Evolutionary conservation across 2,888 invertebrate species (phyloP).

Genomic region (Eupithecia centaureata): DNA sequence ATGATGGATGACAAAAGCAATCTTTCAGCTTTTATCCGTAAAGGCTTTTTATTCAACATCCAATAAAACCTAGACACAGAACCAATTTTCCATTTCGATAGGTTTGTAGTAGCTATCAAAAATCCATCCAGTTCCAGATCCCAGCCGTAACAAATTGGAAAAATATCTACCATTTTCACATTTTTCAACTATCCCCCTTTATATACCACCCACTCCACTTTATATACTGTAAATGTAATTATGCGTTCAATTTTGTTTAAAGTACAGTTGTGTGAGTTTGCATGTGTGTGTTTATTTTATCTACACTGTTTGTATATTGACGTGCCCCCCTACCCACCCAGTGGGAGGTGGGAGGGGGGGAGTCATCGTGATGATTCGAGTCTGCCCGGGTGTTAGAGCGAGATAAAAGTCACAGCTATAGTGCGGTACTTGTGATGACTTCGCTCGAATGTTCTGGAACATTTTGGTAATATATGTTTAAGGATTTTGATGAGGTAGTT

Average conservation of each 20-base stretch:
- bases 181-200: slow-evolving; percentile 52
- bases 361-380: slow-evolving; percentile 72
- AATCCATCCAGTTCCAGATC: slow-evolving; percentile 27
- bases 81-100: neutral
- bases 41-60: slow-evolving; percentile 1
- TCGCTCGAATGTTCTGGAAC: slow-evolving; percentile 1
- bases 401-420: slow-evolving; percentile 60
- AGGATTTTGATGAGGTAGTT: neutral
- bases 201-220: slow-evolving; percentile 42
- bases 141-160: slow-evolving; percentile 48
- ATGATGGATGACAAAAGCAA: neutral
- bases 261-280: slow-evolving; percentile 39
- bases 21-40: neutral
- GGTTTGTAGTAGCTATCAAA: too few relatives aligned
- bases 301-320: slow-evolving; percentile 74
- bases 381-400: slow-evolving; percentile 72
- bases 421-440: slow-evolving; percentile 26
- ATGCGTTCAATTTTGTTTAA: slow-evolving; percentile 77
- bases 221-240: slow-evolving; percentile 75
- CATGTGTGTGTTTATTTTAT: slow-evolving; percentile 71
- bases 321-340: slow-evolving; percentile 49
- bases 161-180: slow-evolving; percentile 60
- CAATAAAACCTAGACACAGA: neutral
- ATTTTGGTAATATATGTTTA: slow-evolving; percentile 1
- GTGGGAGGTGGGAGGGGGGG: slow-evolving; percentile 37